Evolutionary conservation across 1,140 invertebrate species (phyloP), one percentile per base, ranked within the genome.

Genomic region (Cydia amplana): DNA sequence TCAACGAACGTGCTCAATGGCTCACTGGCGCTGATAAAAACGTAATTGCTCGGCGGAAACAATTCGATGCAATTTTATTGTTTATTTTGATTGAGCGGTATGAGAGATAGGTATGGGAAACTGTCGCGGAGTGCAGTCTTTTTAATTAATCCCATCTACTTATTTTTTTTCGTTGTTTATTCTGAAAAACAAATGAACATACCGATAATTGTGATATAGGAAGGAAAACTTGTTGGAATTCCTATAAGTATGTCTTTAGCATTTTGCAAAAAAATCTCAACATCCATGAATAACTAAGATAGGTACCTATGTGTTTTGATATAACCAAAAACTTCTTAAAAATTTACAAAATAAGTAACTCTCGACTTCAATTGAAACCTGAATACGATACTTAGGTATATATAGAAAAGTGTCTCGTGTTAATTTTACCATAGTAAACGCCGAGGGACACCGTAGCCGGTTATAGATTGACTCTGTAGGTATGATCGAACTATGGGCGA

Each of bases 31-130:
- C 70, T 60, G 73, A 78, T 83, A 90, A 90, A 90, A 90, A 87
- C 78, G 75, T 88, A 90, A 89, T 88, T 88, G 88, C 83, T 84
- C 81, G 82, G 83, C 85, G 88, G 88, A 88, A 86, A 82, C 79
- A 83, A 79, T 78, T 83, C 84, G 83, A 82, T 85, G 70, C 55
- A 76, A 74, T 79, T 83, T 84, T 80, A 86, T 85, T 83, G 75
- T 84, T 77, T 81, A 76, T 78, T 81, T 80, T 65, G 32, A 28
- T n/a, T 32, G 28, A 18, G 18, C 65, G 14, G 12, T 4, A 4
- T 28, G 36, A 18, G 14, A 43, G 32, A 18, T 18, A 43, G 32
- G 10, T 18, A 18, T 43, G n/a, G 28, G n/a, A 55, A 55, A 60
- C 23, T 60, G 9, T 23, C 18, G 1, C n/a, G 51, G 51, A 18